Base-by-base conservation (phyloP, 2,797 vertebrate genomes). In the Tarsius wallacei region DNA sequence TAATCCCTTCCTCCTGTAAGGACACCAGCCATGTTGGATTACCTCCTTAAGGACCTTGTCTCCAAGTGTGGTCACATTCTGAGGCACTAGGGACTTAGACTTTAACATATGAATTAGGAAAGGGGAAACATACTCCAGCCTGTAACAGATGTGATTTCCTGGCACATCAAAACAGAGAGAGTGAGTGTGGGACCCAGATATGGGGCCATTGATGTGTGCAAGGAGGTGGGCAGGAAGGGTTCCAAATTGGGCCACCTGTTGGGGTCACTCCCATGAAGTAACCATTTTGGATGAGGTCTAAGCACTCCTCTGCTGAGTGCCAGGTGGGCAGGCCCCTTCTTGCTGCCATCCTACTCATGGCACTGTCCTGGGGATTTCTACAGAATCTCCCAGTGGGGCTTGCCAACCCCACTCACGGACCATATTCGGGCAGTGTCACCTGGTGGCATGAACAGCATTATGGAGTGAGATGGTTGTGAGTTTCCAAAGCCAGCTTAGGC, bases 351-450 rank as follows among this genome's bases (percentile, higher is more conserved):
- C 28, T 51, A 36, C 9, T 82, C 8, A 10, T 15, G 49, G 31
- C 5, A 7, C 14, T 1, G 0, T 16, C 53, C 26, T 78, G 14
- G 16, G 0, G 2, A 57, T n/a, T 83, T 28, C 80, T 0, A 0
- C 11, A 59, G 63, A 42, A 31, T 66, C 47, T 51, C 28, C 16
- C 14, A 10, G 0, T 26, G 61, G 90, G 15, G 5, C 0, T 22
- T 16, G 42, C 0, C 42, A 17, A 2, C 9, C 36, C 31, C 0
- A 14, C 24, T 26, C 21, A 22, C 49, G 51, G n/a, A 36, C 22
- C 2, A 1, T 12, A 21, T 61, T 53, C 53, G 47, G 74, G 7
- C 8, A 0, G 11, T 4, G 14, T 70, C 28, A 36, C 1, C 2
- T 73, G 22, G 31, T 9, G 66, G 71, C n/a, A 10, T 0, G 16